These are phyloP conservation scores for Oenanthe melanoleuca DNA, from an alignment of 2,113 vertebrate genomes.

Conservation along the genomic window DNA sequence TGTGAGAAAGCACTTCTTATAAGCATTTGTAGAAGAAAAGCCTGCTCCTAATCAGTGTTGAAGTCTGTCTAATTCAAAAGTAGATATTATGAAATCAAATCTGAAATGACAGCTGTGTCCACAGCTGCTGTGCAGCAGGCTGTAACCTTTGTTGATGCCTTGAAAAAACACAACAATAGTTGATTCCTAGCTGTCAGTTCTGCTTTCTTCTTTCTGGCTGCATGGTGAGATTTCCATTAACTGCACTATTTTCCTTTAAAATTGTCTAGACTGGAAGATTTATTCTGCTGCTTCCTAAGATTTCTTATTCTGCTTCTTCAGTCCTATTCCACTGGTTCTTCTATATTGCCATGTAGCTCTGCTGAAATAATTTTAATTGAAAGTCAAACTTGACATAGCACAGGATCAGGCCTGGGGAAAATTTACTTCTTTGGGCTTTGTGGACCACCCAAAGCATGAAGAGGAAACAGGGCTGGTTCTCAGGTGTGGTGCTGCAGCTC, in stretches of 20 bases:
- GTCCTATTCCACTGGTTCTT: neutral
- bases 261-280: neutral
- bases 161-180: neutral
- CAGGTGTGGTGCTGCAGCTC: neutral
- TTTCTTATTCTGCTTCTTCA: neutral
- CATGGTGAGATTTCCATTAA: neutral
- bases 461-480: neutral
- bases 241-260: neutral
- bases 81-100: neutral
- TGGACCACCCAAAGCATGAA: neutral
- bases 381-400: fast-evolving
- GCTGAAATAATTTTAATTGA: neutral
- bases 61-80: neutral
- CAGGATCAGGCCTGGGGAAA: fast-evolving
- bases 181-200: neutral
- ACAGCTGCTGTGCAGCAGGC: neutral
- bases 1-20: neutral
- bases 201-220: neutral
- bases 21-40: neutral
- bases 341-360: neutral
- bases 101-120: neutral
- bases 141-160: neutral
- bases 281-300: neutral
- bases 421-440: neutral
- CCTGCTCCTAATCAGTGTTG: neutral